phyloP scores from a whole-genome alignment of 64 coral and sea anemone genomes.

The Cladopsammia gracilis region DNA sequence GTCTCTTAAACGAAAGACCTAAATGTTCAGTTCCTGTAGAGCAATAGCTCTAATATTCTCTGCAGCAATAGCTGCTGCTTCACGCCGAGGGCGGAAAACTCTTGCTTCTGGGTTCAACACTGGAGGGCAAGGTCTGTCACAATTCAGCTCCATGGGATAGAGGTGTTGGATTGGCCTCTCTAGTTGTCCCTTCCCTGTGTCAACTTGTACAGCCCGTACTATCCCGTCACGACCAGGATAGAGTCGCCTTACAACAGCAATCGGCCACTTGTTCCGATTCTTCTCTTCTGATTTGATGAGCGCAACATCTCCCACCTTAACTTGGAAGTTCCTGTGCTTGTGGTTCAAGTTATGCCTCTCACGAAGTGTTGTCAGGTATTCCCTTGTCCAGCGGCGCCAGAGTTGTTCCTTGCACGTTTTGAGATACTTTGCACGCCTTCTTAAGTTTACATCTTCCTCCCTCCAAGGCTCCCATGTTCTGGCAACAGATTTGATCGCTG shows the following conservation, averaged over 20 bases:
- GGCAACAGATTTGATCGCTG: background rate
- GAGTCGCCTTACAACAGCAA: background rate
- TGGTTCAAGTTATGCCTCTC: background rate
- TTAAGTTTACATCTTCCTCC: background rate
- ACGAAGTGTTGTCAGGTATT: background rate
- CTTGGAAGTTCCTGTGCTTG: background rate
- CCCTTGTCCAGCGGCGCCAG: background rate
- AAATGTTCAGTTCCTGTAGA: too few species aligned
- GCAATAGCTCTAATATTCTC: too few species aligned
- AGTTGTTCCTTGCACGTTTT: background rate
- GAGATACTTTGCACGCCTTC: background rate
- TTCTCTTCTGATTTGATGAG: background rate
- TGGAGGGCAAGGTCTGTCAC: too few species aligned
- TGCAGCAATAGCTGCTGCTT: too few species aligned
- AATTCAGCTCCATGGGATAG: too few species aligned
- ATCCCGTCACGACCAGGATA: background rate
- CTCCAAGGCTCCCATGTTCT: background rate
- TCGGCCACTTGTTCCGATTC: slow-evolving; percentile 13
- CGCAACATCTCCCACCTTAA: background rate
- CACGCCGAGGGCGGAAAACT: too few species aligned
- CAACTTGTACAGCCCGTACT: too few species aligned
- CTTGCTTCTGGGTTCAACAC: too few species aligned
- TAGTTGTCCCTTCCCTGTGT: too few species aligned
- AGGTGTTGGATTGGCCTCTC: too few species aligned
- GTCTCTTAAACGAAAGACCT: too few species aligned